Evolutionary conservation across 2,113 vertebrate genomes (phyloP).

Genomic region (Menura novaehollandiae): DNA sequence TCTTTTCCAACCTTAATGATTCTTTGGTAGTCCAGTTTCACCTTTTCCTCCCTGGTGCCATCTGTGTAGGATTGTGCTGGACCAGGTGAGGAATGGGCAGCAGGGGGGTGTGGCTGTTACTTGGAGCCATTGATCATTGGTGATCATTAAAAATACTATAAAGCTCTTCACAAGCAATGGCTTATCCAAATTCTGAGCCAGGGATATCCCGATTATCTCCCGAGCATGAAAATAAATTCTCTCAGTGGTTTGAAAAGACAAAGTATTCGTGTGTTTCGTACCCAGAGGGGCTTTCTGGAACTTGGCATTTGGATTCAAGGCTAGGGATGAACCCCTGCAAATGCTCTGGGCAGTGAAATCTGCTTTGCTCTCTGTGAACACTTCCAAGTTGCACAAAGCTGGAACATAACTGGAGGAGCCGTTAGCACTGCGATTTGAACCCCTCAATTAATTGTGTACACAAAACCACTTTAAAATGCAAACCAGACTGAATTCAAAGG

Average conservation of each 20-base stretch:
- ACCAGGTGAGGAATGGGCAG: not conserved
- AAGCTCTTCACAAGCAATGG: not conserved
- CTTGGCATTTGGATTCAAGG: not conserved
- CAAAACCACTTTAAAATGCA: not conserved
- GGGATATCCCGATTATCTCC: not conserved
- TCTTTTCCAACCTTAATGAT: not conserved
- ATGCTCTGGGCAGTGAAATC: not conserved
- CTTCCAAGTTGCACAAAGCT: conserved; percentile 18
- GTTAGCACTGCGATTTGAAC: conserved; percentile 14
- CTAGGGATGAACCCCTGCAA: not conserved
- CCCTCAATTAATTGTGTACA: not conserved
- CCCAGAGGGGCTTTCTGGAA: not conserved
- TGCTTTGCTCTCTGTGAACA: not conserved
- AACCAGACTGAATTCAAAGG: conserved; percentile 18
- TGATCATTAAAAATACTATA: not conserved
- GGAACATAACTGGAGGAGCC: conserved; percentile 17
- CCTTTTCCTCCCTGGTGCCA: accelerated
- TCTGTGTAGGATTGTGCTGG: accelerated
- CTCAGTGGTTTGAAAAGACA: not conserved
- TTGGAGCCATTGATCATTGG: not conserved
- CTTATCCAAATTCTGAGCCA: not conserved
- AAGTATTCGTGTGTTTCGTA: not conserved
- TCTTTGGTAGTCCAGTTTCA: not conserved
- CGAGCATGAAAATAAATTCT: not conserved
- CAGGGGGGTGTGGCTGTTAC: not conserved